These are phyloP conservation scores for Chrysaora quinquecirrha DNA, from an alignment of 30 jellyfish, hydroid and myxozoan genomes.

Conservation along the genomic window DNA sequence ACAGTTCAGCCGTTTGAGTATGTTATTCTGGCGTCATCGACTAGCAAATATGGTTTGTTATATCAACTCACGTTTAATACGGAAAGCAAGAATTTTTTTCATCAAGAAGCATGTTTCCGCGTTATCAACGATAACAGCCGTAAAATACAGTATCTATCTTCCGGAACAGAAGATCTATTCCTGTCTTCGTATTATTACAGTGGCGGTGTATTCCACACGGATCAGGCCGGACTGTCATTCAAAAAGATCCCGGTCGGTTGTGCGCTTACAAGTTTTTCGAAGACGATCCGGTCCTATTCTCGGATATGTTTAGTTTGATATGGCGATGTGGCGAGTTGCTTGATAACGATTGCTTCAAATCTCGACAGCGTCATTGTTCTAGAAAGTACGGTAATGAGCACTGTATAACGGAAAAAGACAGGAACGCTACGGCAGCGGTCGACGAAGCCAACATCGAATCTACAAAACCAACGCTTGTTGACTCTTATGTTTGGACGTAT, in stretches of 20 bases:
- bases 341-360: constrained; percentile 55
- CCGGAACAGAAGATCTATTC: constrained; percentile 90
- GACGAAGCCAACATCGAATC: constrained; percentile 15
- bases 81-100: constrained; percentile 55
- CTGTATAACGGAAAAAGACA: constrained; percentile 30
- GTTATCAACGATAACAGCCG: constrained; percentile 12
- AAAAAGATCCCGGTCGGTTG: constrained; percentile 70
- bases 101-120: constrained; percentile 80
- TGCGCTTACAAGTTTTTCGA: constrained; percentile 84
- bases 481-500: constrained; percentile 83
- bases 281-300: constrained; percentile 76
- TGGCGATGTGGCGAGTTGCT: constrained; percentile 85
- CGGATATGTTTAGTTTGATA: constrained; percentile 42
- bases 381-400: constrained; percentile 29
- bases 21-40: constrained; percentile 56
- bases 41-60: constrained; percentile 58
- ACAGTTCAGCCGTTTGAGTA: constrained; percentile 56
- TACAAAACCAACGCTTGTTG: constrained; percentile 37
- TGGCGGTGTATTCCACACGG: constrained; percentile 77
- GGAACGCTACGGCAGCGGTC: constrained; percentile 28
- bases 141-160: constrained; percentile 67
- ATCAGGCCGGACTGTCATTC: constrained; percentile 81
- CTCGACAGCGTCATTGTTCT: constrained; percentile 20
- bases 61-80: constrained; percentile 63
- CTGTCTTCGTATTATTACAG: constrained; percentile 79